Conservation (phyloP, 2,888 invertebrate species). For the Phalangium opilio region DNA sequence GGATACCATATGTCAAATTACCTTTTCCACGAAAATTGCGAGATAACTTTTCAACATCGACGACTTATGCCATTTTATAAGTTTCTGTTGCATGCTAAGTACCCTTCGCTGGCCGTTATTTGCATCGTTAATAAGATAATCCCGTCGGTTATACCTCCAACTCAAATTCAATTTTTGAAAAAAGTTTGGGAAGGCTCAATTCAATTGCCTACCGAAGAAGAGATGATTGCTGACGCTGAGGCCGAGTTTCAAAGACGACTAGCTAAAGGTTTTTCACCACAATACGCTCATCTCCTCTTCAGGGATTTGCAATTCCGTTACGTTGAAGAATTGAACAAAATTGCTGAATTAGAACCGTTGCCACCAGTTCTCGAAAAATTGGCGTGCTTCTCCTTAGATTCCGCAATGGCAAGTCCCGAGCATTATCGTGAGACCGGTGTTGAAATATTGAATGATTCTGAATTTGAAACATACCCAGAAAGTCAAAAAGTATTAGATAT, state of each 20-base stretch:
- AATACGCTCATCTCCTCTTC: not conserved
- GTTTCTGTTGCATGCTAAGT: constrained; percentile 43
- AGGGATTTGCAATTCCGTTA: too few relatives aligned
- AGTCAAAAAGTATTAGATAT: too few relatives aligned
- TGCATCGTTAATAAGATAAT: constrained; percentile 64
- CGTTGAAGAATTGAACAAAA: too few relatives aligned
- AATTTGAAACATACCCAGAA: too few relatives aligned
- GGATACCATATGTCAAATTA: not conserved
- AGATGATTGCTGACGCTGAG: constrained; percentile 39
- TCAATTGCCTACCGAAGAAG: constrained; percentile 42
- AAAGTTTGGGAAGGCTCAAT: constrained; percentile 46
- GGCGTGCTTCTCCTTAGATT: too few relatives aligned
- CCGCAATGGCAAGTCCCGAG: too few relatives aligned
- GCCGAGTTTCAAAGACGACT: not conserved
- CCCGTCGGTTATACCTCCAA: constrained; percentile 68
- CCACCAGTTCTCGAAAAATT: too few relatives aligned
- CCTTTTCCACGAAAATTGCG: not conserved
- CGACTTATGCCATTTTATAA: constrained; percentile 8
- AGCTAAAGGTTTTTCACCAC: not conserved
- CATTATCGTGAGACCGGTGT: too few relatives aligned
- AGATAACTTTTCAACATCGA: not conserved
- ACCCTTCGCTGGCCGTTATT: constrained; percentile 62
- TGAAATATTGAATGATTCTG: too few relatives aligned
- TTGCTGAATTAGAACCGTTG: too few relatives aligned
- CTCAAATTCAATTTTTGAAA: constrained; percentile 55